Evolutionary conservation across 2,113 vertebrate species (phyloP).

Genomic region (Psilopogon haemacephalus): DNA sequence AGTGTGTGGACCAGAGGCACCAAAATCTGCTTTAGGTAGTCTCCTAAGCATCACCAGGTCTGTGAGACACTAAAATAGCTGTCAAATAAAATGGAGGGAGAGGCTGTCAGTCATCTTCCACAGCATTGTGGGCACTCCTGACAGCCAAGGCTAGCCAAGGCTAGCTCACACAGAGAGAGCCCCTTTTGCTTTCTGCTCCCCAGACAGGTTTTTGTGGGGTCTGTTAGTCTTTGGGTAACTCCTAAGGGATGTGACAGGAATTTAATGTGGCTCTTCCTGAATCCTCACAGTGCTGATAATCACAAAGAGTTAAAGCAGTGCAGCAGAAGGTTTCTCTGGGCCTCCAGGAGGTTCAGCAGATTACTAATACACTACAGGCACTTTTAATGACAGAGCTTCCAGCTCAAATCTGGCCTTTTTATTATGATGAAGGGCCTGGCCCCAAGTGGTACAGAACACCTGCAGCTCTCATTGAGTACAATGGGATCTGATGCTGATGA

Average conservation of each 20-base stretch:
- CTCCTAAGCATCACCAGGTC: slow-evolving; percentile 36
- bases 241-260: slow-evolving; percentile 28
- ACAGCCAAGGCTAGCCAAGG: neutral
- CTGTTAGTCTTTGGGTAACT: slow-evolving; percentile 44
- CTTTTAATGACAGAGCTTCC: slow-evolving; percentile 62
- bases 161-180: neutral
- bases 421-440: slow-evolving; percentile 61
- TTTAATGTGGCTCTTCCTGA: slow-evolving; percentile 43
- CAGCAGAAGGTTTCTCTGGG: slow-evolving; percentile 59
- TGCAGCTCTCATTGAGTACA: slow-evolving; percentile 72
- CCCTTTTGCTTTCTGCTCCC: slow-evolving; percentile 38
- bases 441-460: slow-evolving; percentile 70
- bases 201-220: slow-evolving; percentile 48
- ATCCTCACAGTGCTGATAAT: slow-evolving; percentile 32
- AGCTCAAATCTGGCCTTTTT: slow-evolving; percentile 67
- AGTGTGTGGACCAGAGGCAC: neutral
- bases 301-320: slow-evolving; percentile 51
- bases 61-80: neutral
- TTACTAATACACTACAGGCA: slow-evolving; percentile 65
- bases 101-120: slow-evolving; percentile 44
- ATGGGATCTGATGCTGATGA: slow-evolving; percentile 71
- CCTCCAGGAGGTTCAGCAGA: slow-evolving; percentile 49
- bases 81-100: slow-evolving; percentile 33
- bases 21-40: neutral
- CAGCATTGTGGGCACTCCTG: slow-evolving; percentile 28